These are phyloP conservation scores for Cybosia mesomella DNA, from an alignment of 2,888 invertebrate genomes.

Conservation along the genomic window DNA sequence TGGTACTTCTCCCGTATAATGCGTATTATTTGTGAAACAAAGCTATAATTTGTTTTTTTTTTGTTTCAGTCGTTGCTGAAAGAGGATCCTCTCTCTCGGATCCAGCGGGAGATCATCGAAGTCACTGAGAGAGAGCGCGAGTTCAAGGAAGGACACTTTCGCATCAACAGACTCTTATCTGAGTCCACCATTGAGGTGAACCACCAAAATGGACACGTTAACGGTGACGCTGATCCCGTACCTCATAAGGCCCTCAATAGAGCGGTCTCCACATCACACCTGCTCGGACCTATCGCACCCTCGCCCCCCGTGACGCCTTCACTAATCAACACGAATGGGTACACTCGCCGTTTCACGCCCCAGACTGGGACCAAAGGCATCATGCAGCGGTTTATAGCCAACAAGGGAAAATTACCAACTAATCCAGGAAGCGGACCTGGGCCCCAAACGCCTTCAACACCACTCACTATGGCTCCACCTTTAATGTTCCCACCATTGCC, in stretches of 20 bases:
- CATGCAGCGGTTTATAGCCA: constrained; percentile 95
- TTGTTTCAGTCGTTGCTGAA: constrained; percentile 86
- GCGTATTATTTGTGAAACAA: background rate
- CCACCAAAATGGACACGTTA: constrained; percentile 79
- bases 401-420: constrained; percentile 89
- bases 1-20: background rate
- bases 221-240: constrained; percentile 69
- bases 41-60: constrained; percentile 46
- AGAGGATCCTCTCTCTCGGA: constrained; percentile 92
- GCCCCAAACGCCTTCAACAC: constrained; percentile 62
- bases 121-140: constrained; percentile 94
- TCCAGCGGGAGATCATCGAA: constrained; percentile 96
- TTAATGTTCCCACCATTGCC: constrained; percentile 72
- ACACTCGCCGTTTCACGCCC: constrained; percentile 88
- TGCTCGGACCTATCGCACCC: constrained; percentile 75
- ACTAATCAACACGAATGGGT: constrained; percentile 80
- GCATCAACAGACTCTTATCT: constrained; percentile 78
- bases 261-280: constrained; percentile 81
- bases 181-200: constrained; percentile 83
- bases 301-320: constrained; percentile 73
- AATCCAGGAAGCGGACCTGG: constrained; percentile 63
- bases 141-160: constrained; percentile 88
- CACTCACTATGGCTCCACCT: constrained; percentile 58
- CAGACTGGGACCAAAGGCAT: constrained; percentile 91
- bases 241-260: constrained; percentile 71